These are phyloP conservation scores for Poecilia latipinna DNA, from an alignment of 2,113 vertebrate genomes.

Conservation along the genomic window DNA sequence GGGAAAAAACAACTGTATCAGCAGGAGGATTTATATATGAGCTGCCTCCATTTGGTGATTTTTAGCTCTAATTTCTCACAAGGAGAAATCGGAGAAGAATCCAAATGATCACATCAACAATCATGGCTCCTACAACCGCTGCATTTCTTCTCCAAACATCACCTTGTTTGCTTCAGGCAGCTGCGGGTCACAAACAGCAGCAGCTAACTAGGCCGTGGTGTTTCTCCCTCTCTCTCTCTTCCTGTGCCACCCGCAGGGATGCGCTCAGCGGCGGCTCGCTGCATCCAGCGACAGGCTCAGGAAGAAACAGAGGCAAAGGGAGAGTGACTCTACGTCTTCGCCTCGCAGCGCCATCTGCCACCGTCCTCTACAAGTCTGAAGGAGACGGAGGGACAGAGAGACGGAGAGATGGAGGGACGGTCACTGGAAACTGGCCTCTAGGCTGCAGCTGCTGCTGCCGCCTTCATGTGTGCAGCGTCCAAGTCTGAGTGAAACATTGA, in stretches of 20 bases:
- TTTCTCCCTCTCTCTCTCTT: constrained; percentile 19
- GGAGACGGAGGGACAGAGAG: background rate
- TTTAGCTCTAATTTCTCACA: too few relatives aligned
- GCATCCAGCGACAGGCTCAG: constrained; percentile 52
- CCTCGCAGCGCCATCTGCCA: constrained; percentile 51
- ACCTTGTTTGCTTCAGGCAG: constrained; percentile 14
- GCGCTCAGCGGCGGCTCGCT: constrained; percentile 54
- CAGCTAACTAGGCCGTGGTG: constrained; percentile 54
- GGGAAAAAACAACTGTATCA: too few relatives aligned
- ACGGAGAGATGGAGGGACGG: background rate
- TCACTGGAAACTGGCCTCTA: background rate
- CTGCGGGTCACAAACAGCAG: background rate
- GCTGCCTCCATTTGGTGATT: too few relatives aligned
- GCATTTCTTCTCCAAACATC: constrained; percentile 14
- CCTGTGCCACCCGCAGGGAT: constrained; percentile 21
- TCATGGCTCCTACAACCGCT: background rate
- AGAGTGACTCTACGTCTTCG: constrained; percentile 6
- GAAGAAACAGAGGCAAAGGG: background rate
- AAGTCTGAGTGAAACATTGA: background rate
- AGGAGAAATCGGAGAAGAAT: too few relatives aligned
- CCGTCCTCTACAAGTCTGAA: constrained; percentile 6
- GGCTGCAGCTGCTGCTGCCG: background rate
- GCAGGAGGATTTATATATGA: too few relatives aligned
- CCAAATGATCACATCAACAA: too few relatives aligned
- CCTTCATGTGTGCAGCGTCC: too few relatives aligned